Conservation (phyloP, 2,113 vertebrate species). For the Oenanthe oenanthe region DNA sequence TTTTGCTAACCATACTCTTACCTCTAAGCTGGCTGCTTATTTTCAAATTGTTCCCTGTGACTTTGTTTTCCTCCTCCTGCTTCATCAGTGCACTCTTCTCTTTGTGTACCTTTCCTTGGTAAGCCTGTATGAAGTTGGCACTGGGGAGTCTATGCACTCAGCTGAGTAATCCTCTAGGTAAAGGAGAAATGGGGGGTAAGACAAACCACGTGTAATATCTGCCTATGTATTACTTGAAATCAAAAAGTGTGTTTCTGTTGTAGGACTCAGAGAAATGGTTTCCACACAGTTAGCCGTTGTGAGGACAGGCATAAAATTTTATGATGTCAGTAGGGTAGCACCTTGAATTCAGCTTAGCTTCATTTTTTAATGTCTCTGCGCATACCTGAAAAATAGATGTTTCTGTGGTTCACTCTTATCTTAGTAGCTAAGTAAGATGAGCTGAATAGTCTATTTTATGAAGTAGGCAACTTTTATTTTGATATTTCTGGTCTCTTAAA, state of each 20-base stretch:
- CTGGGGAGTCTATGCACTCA: accelerated
- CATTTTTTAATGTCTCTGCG: neutral
- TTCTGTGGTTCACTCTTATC: neutral
- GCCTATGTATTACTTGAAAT: neutral
- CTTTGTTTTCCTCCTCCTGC: neutral
- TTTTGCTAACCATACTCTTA: neutral
- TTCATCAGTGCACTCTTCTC: neutral
- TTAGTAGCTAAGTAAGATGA: neutral
- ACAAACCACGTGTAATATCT: accelerated
- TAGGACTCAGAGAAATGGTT: neutral
- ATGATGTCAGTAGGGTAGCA: neutral
- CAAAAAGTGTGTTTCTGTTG: neutral
- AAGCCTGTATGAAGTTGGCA: neutral
- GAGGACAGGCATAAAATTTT: neutral
- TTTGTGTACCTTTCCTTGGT: neutral
- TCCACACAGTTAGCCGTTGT: neutral
- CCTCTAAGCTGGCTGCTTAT: neutral
- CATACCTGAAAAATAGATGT: neutral
- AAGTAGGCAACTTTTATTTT: neutral
- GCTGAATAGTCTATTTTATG: neutral
- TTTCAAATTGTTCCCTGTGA: neutral
- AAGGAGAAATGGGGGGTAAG: neutral
- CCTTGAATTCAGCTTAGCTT: neutral
- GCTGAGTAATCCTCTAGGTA: neutral
- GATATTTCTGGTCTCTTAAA: neutral